Evolutionary conservation across 2,797 vertebrate species (phyloP), one percentile per base, ranked within the genome.

Genomic region (Rhabdomys pumilio): DNA sequence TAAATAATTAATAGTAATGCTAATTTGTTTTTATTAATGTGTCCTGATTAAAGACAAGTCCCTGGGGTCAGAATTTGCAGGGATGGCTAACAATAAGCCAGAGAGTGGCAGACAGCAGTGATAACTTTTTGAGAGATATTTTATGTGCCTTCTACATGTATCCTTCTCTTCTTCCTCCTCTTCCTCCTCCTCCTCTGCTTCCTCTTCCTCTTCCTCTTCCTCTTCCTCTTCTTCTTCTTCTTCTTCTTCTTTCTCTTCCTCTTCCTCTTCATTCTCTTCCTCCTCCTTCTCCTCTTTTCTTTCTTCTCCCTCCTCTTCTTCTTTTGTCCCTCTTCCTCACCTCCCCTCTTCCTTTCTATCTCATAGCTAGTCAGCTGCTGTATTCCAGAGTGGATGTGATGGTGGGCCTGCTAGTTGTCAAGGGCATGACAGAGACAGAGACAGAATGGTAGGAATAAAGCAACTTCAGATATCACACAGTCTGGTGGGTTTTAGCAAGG

Each of bases 191-290:
- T n/a, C 15, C 19, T 20, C 3, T n/a, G n/a, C n/a, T n/a, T n/a
- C n/a, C n/a, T n/a, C n/a, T n/a, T n/a, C n/a, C n/a, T 22, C 2
- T 8, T 41, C 31, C 4, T 44, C 11, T 6, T 34, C 31, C 13
- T 34, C 31, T 4, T 34, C 31, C 31, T 34, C 13, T 0, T 67
- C 65, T 0, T 34, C 5, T 0, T 17, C n/a, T 12, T 57, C 34
- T 2, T 22, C 47, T 10, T n/a, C 47, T 2, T 57, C 26, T 6
- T 12, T 7, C 4, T 55, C 9, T 2, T n/a, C 17, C 9, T 24
- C 4, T 3, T 24, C 3, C 3, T 41, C 31, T 0, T 47, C 12
- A 19, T n/a, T 6, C 15, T n/a, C 14, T 14, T n/a, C 10, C 5
- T 50, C 7, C 14, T 63, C 24, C 29, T 13, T 5, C 6, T n/a